Evolutionary conservation across 2,888 invertebrate species (phyloP).

Genomic region (Bellardia bayeri): DNA sequence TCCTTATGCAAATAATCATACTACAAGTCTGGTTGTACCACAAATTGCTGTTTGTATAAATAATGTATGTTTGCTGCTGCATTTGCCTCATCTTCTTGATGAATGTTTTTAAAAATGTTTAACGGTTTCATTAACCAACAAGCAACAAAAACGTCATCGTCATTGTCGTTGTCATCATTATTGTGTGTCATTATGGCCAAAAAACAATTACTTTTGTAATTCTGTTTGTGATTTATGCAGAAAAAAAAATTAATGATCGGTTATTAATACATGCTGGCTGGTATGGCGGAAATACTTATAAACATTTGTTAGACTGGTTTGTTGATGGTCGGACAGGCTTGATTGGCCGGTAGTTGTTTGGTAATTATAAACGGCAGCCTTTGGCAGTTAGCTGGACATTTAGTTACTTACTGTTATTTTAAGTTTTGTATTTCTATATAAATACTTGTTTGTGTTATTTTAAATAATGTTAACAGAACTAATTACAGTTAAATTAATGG

Average conservation of each 20-base stretch:
- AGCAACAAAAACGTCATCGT: not conserved
- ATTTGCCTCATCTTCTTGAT: slow-evolving; percentile 27
- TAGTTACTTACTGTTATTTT: not conserved
- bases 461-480: not conserved
- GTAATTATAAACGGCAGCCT: slow-evolving; percentile 40
- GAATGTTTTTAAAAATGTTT: slow-evolving; percentile 27
- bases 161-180: not conserved
- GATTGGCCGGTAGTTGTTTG: slow-evolving; percentile 40
- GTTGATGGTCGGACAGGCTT: not conserved
- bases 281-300: not conserved
- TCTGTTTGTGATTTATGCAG: slow-evolving; percentile 47
- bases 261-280: slow-evolving; percentile 25
- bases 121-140: slow-evolving; percentile 53
- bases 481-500: not conserved
- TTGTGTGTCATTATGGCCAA: slow-evolving; percentile 47
- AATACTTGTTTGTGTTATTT: not conserved
- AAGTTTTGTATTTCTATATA: not conserved
- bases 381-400: slow-evolving; percentile 21
- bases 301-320: slow-evolving; percentile 4
- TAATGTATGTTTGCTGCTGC: slow-evolving; percentile 11
- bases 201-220: slow-evolving; percentile 57
- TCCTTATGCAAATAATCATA: slow-evolving; percentile 27
- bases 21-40: not conserved
- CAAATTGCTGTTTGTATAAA: slow-evolving; percentile 36
- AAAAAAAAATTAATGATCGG: slow-evolving; percentile 49